Evolutionary conservation across 2,113 vertebrate species (phyloP), one percentile per base, ranked within the genome.

Genomic region (Dromas ardeola): DNA sequence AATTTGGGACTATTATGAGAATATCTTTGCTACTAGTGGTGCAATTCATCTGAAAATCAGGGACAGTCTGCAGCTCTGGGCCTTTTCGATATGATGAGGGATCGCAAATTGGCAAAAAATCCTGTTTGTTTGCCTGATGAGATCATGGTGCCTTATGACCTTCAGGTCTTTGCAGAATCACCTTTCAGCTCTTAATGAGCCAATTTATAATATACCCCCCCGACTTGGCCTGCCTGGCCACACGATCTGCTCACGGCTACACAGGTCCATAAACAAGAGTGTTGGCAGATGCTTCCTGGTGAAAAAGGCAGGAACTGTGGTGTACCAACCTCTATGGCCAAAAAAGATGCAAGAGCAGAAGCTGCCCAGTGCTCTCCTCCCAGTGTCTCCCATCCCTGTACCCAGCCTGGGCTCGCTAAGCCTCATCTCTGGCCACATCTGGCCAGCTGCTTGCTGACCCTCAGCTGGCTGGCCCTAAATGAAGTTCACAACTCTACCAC

Each of bases 1-100:
- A 85, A 97, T 95, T 96, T 94, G 52, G 4, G 56, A 94, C 87
- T 82, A 87, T 97, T 95, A 94, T 87, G 72, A 85, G 96, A 96
- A 56, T 95, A 86, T 85, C 83, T 93, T 94, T 93, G 81, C 84
- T 88, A 90, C 63, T 59, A 92, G 70, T 36, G 36, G 70, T 92
- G 74, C 81, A 92, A 93, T 84, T 89, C 19, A 90, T 90, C 78
- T 76, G 84, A 74, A 95, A 91, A 95, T 67, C 85, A 81, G 82
- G 88, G 61, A 55, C 49, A 88, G 58, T 50, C 81, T 82, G 55
- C 56, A 88, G 58, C 73, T 69, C 86, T 85, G 53, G 67, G 82
- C 74, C 86, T 80, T 86, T 73, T 82, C 52, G n/a, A 10, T 81
- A 61, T 62, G 80, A 38, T 19, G 70, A 95, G 81, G 52, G 63